Evolutionary conservation across 2,888 invertebrate species (phyloP).

Genomic region (Tachina lurida): DNA sequence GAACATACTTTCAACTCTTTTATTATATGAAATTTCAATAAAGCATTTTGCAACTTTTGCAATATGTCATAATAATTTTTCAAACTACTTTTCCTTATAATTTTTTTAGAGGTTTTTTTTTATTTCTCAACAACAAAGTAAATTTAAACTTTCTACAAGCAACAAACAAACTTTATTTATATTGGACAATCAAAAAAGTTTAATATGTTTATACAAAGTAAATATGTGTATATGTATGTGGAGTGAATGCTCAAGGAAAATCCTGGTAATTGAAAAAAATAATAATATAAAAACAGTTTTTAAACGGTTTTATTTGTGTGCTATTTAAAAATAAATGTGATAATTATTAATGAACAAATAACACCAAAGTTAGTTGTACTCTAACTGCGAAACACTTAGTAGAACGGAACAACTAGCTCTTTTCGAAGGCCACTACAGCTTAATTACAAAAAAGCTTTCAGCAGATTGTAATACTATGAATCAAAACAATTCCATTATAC

Average conservation of each 20-base stretch:
- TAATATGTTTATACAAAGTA: background rate
- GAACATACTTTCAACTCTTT: slow-evolving; percentile 38
- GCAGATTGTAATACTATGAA: too few relatives aligned
- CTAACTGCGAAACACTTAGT: too few relatives aligned
- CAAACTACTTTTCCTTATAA: slow-evolving; percentile 2
- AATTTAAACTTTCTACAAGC: slow-evolving; percentile 31
- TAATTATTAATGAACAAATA: too few relatives aligned
- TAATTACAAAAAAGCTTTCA: too few relatives aligned
- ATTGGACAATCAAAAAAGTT: slow-evolving; percentile 43
- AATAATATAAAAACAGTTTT: too few relatives aligned
- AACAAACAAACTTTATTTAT: slow-evolving; percentile 36
- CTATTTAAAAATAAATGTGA: background rate
- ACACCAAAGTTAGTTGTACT: too few relatives aligned
- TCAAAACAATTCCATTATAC: too few relatives aligned
- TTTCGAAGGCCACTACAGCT: too few relatives aligned
- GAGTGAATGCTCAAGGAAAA: background rate
- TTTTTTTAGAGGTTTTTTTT: slow-evolving; percentile 15
- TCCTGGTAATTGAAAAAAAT: background rate
- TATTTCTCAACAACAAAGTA: slow-evolving; percentile 25
- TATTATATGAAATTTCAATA: slow-evolving; percentile 53
- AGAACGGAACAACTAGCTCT: too few relatives aligned
- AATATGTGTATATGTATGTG: background rate
- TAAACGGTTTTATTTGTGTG: background rate
- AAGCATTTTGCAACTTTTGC: slow-evolving; percentile 59
- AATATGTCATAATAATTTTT: slow-evolving; percentile 55